phyloP scores from a whole-genome alignment of 2,888 invertebrate species.

The Masnerella sp. region DNA sequence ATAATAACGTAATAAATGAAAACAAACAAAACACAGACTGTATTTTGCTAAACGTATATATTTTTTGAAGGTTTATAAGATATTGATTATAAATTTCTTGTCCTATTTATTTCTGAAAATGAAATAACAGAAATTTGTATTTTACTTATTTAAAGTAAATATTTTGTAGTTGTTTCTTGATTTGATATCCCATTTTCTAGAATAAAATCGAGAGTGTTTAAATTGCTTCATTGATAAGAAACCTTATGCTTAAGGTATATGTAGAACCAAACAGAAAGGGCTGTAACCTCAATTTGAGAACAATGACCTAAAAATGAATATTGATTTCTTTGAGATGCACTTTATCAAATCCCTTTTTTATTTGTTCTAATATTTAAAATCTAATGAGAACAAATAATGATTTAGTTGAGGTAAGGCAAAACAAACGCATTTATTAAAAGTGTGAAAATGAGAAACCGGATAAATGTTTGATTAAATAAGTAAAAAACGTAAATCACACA shows the following conservation, averaged over 20 bases:
- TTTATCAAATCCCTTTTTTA: slow-evolving; percentile 33
- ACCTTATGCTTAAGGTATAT: slow-evolving; percentile 42
- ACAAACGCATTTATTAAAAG: background rate
- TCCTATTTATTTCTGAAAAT: no score
- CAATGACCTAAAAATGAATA: slow-evolving; percentile 60
- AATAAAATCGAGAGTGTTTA: slow-evolving; percentile 20
- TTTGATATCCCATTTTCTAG: slow-evolving; percentile 19
- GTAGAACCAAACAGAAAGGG: slow-evolving; percentile 48
- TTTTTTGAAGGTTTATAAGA: no score
- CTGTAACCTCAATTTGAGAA: slow-evolving; percentile 58
- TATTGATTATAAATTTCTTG: no score
- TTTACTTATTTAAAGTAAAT: background rate
- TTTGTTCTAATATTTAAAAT: slow-evolving; percentile 31
- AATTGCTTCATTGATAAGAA: slow-evolving; percentile 45
- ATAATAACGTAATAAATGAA: no score
- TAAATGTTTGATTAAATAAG: no score
- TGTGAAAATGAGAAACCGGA: no score
- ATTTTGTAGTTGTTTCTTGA: background rate
- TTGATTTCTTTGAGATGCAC: slow-evolving; percentile 44
- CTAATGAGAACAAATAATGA: no score
- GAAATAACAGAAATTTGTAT: no score
- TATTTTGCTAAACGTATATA: no score
- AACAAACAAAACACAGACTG: no score
- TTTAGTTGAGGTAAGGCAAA: no score
- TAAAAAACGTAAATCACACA: no score